These are phyloP conservation scores for Mustelus asterias DNA, from an alignment of 2,113 vertebrate species.

Conservation along the genomic window DNA sequence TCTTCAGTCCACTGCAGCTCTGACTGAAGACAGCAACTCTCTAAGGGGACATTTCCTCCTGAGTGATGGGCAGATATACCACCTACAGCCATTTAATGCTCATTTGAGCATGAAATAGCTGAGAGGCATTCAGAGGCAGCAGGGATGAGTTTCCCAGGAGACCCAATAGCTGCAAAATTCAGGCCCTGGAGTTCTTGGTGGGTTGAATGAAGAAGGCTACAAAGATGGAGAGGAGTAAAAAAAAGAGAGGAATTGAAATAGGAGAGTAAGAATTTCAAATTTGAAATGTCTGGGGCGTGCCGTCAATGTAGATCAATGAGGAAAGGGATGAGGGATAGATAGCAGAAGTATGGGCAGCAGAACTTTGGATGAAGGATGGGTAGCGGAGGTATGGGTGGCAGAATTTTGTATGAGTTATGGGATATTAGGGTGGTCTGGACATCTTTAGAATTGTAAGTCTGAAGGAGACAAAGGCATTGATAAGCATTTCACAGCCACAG, in stretches of 20 bases:
- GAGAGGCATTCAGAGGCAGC: too few species aligned
- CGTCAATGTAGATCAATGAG: not conserved
- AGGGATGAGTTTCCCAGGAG: too few species aligned
- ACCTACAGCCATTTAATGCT: too few species aligned
- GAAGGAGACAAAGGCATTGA: not conserved
- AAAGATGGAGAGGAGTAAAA: not conserved
- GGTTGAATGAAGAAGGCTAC: not conserved
- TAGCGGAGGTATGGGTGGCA: not conserved
- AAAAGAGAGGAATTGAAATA: not conserved
- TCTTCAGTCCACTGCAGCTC: too few species aligned
- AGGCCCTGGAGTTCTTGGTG: not conserved
- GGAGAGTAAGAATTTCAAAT: not conserved
- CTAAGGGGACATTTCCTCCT: too few species aligned
- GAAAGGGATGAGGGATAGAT: not conserved
- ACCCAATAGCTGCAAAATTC: too few species aligned
- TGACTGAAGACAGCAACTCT: too few species aligned
- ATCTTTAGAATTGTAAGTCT: not conserved
- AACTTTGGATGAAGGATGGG: too few species aligned
- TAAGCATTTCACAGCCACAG: not conserved
- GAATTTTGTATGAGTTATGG: not conserved
- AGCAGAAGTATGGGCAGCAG: too few species aligned
- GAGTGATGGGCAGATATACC: too few species aligned
- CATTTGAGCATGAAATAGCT: too few species aligned
- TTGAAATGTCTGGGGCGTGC: not conserved
- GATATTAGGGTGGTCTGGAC: not conserved